Evolutionary conservation across 2,113 vertebrate species (phyloP), one percentile per base, ranked within the genome.

Genomic region (Loxodonta africana): DNA sequence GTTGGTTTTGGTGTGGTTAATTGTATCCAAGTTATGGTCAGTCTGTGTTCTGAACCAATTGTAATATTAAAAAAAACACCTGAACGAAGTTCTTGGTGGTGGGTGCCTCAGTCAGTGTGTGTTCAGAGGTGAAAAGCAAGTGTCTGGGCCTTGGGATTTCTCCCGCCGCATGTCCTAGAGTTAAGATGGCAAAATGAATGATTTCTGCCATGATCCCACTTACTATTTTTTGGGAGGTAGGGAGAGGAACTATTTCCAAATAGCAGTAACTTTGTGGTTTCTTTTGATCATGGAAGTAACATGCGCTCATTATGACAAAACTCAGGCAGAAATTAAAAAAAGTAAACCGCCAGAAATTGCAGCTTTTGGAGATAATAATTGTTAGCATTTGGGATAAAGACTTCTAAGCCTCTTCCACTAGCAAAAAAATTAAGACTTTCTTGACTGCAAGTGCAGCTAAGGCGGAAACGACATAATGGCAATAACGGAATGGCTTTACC

Each of bases 1-100:
- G 73, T 90, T 69, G 73, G 81, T 81, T 95, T 96, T 80, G 57
- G 81, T 96, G 84, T 95, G 85, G 84, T 89, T 93, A 91, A 86
- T 93, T 95, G 69, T 94, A 37, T 97, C 51, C 44, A 71, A 5
- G 87, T 97, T 80, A 76, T 21, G 4, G 10, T 88, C 76, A 44
- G 14, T 77, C 60, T 62, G 0, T 73, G 30, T 90, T 85, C 53
- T 82, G 77, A 88, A 82, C 57, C 37, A 11, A 15, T 51, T 41
- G 33, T 83, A 37, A 23, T 37, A 63, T 82, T 86, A 33, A 44
- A 53, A 41, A 83, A 92, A 90, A 3, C 5, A 74, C 51, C 1
- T 41, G 69, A 26, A 44, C 0, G 0, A 30, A 46, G 46, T 8
- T 33, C 0, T 1, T 6, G 48, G 18, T 25, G 6, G 26, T 28